Percentiles rank a stretch among this genome's conserved stretches.
These are phyloP conservation scores for Caenorhabditis brenneri DNA, from an alignment of 1,140 invertebrate genomes.

Conservation along the genomic window DNA sequence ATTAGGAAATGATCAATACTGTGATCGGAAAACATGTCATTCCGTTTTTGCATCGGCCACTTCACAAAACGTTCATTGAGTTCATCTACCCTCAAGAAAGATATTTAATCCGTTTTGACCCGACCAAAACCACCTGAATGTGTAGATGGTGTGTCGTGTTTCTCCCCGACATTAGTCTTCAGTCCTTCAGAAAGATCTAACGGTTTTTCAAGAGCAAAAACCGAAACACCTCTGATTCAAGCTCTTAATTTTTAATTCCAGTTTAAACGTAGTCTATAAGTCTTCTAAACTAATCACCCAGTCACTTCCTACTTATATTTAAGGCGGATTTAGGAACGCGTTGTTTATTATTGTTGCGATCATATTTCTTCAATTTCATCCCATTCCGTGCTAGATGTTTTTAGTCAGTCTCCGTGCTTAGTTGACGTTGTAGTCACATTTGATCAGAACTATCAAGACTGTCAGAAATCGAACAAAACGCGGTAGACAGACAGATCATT, in stretches of 20 bases:
- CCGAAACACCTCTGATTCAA: neutral
- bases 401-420: too few species aligned
- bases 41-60: neutral
- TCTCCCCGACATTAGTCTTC: neutral
- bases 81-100: conserved; percentile 31
- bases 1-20: neutral
- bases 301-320: neutral
- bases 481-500: neutral
- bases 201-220: neutral
- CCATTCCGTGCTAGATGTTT: neutral
- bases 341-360: neutral
- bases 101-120: conserved; percentile 27
- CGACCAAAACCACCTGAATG: neutral
- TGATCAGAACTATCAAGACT: too few species aligned
- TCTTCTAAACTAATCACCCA: neutral
- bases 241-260: neutral
- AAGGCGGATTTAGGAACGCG: neutral
- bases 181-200: neutral
- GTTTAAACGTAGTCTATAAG: neutral
- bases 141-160: neutral
- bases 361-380: neutral
- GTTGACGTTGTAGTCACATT: too few species aligned
- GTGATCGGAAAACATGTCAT: neutral
- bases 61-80: conserved; percentile 27
- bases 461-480: neutral